Percentiles rank a stretch among this genome's conserved stretches.
phyloP scores from a whole-genome alignment of 2,113 vertebrate species.

The Manacus vitellinus region DNA sequence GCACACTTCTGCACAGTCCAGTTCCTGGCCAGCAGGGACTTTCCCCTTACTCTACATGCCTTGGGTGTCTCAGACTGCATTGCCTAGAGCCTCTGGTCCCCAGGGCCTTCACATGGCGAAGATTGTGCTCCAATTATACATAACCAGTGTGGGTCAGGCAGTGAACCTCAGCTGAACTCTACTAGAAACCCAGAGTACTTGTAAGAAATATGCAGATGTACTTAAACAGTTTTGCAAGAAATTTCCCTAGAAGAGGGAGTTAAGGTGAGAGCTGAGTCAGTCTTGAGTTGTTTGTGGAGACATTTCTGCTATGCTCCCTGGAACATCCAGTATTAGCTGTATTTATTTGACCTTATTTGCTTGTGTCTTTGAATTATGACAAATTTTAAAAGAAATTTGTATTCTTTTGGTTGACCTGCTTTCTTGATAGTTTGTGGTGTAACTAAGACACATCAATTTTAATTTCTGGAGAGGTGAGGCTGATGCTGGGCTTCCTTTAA shows the following conservation, averaged over 20 bases:
- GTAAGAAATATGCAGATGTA: neutral
- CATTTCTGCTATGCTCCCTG: neutral
- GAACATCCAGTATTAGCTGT: neutral
- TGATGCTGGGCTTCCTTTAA: neutral
- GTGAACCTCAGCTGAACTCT: neutral
- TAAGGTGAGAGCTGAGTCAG: neutral
- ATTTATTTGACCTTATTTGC: neutral
- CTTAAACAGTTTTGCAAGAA: neutral
- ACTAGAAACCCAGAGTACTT: neutral
- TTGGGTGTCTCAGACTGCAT: neutral
- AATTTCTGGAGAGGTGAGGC: neutral
- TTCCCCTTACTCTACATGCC: neutral
- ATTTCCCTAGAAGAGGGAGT: neutral
- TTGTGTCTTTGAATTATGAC: neutral
- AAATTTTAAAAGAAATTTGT: neutral
- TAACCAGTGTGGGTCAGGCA: neutral
- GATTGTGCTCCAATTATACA: rapidly evolving
- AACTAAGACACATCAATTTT: neutral
- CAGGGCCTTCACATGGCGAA: rapidly evolving
- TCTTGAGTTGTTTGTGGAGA: neutral
- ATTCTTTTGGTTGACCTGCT: neutral
- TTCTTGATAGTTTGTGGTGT: neutral
- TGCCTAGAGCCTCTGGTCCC: too few species aligned
- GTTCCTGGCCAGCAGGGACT: neutral
- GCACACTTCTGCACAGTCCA: rapidly evolving